A percentile compares a stretch with the other conserved stretches of the same genome.
Conservation (phyloP, 2,797 vertebrate genomes). For the Cuculus canorus region DNA sequence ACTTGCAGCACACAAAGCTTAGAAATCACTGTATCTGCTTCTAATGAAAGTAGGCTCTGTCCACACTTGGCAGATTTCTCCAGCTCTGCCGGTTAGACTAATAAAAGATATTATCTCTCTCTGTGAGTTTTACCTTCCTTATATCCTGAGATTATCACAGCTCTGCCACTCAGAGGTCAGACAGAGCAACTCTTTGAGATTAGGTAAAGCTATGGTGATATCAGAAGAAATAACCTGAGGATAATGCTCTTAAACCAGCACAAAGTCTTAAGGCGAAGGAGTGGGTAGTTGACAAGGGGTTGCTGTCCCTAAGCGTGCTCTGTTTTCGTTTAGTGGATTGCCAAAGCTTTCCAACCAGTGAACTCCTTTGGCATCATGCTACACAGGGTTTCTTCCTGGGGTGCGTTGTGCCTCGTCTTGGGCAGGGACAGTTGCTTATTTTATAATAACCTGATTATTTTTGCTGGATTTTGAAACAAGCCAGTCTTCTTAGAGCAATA, state of each 20-base stretch:
- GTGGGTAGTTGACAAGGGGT: neutral
- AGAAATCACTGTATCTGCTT: conserved; percentile 4
- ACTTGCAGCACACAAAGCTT: conserved; percentile 17
- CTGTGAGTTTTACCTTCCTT: neutral
- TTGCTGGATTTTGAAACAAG: neutral
- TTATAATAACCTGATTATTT: neutral
- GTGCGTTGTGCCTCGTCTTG: neutral
- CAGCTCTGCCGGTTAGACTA: neutral
- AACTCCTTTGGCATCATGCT: neutral
- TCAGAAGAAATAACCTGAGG: neutral
- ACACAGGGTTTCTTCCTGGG: neutral
- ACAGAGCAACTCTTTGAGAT: neutral
- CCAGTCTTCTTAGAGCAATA: neutral
- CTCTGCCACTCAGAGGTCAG: neutral
- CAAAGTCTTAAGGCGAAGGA: neutral
- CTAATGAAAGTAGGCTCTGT: conserved; percentile 29
- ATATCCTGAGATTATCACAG: neutral
- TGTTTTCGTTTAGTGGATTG: neutral
- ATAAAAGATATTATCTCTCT: conserved; percentile 10
- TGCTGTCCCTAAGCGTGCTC: neutral
- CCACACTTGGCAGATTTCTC: conserved; percentile 36
- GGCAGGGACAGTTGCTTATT: neutral
- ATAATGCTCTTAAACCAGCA: neutral
- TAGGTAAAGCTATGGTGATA: neutral
- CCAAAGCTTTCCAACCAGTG: neutral